Conservation (phyloP, 1,140 invertebrate genomes). For the Polyergus mexicanus region DNA sequence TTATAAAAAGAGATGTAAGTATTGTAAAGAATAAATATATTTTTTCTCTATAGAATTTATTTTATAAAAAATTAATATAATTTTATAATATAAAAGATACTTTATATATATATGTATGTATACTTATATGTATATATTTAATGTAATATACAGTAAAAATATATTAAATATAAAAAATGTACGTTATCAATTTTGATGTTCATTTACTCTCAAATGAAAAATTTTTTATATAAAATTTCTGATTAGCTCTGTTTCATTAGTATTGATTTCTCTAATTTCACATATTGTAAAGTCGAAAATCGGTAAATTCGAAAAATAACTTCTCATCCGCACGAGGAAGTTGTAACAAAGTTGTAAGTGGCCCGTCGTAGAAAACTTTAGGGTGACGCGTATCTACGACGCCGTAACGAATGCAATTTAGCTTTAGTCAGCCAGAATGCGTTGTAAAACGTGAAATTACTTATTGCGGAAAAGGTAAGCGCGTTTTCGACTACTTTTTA, state of each 20-base stretch:
- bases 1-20: not conserved
- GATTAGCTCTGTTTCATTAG: not conserved
- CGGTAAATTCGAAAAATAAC: constrained; percentile 73
- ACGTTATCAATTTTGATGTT: not conserved
- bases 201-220: not conserved
- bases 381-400: constrained; percentile 56
- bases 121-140: not conserved
- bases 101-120: not conserved
- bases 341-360: constrained; percentile 74
- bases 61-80: not conserved
- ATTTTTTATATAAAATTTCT: not conserved
- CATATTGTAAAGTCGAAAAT: too few species aligned
- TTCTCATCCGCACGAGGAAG: constrained; percentile 46
- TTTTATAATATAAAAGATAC: not conserved
- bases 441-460: constrained; percentile 68
- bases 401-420: constrained; percentile 73
- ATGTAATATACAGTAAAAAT: not conserved
- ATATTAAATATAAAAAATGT: not conserved
- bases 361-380: constrained; percentile 66
- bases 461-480: constrained; percentile 35
- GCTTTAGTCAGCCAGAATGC: constrained; percentile 49
- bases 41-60: not conserved
- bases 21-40: not conserved
- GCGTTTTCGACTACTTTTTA: constrained; percentile 10
- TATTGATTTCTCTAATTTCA: constrained; percentile 22